Base-by-base conservation (phyloP, 2,797 vertebrate genomes). In the Sciaenops ocellatus region DNA sequence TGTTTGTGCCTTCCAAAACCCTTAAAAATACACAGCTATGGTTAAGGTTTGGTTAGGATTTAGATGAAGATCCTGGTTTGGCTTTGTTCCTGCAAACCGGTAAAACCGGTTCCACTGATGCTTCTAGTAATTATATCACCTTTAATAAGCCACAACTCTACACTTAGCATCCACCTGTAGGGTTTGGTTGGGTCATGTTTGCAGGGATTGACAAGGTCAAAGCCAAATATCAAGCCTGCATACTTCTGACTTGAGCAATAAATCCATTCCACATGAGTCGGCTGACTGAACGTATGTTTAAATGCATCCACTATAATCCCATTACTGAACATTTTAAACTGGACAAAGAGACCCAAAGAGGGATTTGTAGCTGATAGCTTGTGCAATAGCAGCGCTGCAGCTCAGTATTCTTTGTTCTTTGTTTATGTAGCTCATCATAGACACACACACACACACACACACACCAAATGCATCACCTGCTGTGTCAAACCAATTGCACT, bases 141-240 rank as follows among this genome's bases (percentile, higher is more conserved):
- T 68, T 74, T 66, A 76, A 71, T 38, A 65, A 73, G 28, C 68
- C 65, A 42, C 28, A 47, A 42, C 17, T 54, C 24, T 47, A 26
- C 55, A 22, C 34, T 3, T 16, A n/a, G 55, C 55, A 76, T 73
- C 44, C 68, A 66, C 54, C 57, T 68, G 47, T 48, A 44, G 47
- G n/a, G 69, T 69, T 22, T 75, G 61, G 26, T 38, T n/a, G 8
- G 13, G 41, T n/a, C 64, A 42, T 24, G 20, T 41, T 42, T 41
- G n/a, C 60, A 51, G 47, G 51, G 52, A 54, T 17, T 26, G 61
- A 60, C n/a, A 28, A 50, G 52, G 73, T 82, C 62, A 17, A 22
- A 75, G 59, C 48, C 57, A 90, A 93, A 93, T 80, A 52, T 6
- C 77, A 72, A 85, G 81, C 87, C 87, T 77, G 75, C 85, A 81